These are phyloP conservation scores for Slavum lentiscoides DNA, from an alignment of 2,888 invertebrate species.

Conservation along the genomic window DNA sequence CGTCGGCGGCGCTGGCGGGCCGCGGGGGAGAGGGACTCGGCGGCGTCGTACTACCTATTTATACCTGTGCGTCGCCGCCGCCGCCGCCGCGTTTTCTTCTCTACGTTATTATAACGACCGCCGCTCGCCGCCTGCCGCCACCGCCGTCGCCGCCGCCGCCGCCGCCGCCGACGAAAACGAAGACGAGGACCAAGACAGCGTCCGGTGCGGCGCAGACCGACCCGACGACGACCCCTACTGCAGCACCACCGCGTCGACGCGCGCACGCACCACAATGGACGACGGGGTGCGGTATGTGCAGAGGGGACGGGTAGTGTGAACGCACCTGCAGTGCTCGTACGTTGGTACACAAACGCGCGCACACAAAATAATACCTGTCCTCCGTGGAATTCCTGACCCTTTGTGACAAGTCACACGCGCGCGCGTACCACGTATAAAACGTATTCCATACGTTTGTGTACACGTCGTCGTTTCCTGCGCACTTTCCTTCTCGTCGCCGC, in stretches of 20 bases:
- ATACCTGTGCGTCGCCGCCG: neutral
- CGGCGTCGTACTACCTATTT: neutral
- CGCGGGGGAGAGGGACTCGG: neutral
- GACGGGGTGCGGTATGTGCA: too few species aligned
- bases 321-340: neutral
- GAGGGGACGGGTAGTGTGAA: neutral
- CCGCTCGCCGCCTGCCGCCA: too few species aligned
- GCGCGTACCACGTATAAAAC: neutral
- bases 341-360: neutral
- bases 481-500: too few species aligned
- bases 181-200: too few species aligned
- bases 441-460: too few species aligned
- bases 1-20: too few species aligned
- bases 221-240: too few species aligned
- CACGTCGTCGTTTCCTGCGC: neutral
- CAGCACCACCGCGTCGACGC: neutral
- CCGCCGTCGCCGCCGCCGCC: too few species aligned
- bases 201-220: too few species aligned
- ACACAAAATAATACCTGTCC: neutral
- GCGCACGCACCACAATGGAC: neutral
- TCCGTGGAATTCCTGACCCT: slow-evolving; percentile 47
- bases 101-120: neutral
- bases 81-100: too few species aligned
- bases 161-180: too few species aligned
- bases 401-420: slow-evolving; percentile 39